phyloP scores from a whole-genome alignment of 2,797 vertebrate species.

The Psittacula derbiana region DNA sequence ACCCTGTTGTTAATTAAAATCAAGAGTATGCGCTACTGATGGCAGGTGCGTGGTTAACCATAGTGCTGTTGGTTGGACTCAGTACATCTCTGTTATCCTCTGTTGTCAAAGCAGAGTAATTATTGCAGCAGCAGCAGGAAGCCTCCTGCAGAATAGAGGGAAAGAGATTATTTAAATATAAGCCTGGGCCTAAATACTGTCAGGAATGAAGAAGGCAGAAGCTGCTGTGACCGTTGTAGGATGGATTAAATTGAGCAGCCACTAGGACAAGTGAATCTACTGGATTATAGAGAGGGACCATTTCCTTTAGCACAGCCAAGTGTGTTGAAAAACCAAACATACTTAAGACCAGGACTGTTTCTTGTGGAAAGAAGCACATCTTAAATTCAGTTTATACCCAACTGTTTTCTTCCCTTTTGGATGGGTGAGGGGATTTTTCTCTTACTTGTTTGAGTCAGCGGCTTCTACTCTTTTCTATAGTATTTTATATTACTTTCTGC shows the following conservation, averaged over 20 bases:
- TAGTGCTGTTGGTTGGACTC: not conserved
- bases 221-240: not conserved
- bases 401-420: not conserved
- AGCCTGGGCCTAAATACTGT: not conserved
- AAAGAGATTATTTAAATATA: not conserved
- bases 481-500: not conserved
- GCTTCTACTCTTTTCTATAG: not conserved
- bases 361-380: not conserved
- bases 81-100: not conserved
- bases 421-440: accelerated
- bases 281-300: not conserved
- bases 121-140: not conserved
- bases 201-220: not conserved
- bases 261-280: not conserved
- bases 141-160: not conserved
- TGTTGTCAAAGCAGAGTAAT: not conserved
- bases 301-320: not conserved
- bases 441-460: not conserved
- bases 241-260: not conserved
- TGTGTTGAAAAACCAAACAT: not conserved
- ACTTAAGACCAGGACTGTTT: not conserved
- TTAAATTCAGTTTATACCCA: not conserved
- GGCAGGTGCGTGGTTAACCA: not conserved
- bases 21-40: not conserved
- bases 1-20: not conserved